Base-by-base conservation (phyloP, 1,140 invertebrate genomes). In the Calycopis cecrops region DNA sequence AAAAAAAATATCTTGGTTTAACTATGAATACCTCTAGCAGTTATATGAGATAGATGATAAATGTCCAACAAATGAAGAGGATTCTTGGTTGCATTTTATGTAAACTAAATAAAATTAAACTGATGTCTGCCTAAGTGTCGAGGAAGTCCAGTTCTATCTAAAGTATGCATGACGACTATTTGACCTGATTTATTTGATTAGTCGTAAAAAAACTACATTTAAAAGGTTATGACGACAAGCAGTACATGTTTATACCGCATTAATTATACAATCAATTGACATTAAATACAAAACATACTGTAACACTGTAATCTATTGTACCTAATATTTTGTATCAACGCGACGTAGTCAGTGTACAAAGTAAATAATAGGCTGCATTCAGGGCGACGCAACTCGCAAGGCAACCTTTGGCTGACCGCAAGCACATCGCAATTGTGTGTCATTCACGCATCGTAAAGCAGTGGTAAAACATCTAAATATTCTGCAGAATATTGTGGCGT, bases 341-440 rank as follows among this genome's bases (percentile, higher is more conserved):
- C n/a, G n/a, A n/a, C 16, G 16, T 44, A 44, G 40, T 44, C 21
- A 6, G 40, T 44, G 9, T 9, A 17, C n/a, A 14, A 9, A 3
- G 40, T 6, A 16, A 16, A 44, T 12, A 44, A 44, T 44, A 16
- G 40, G 14, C 17, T 28, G 21, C 21, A 17, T 16, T 16, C 14
- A 16, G 12, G 40, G 40, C 16, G 40, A 16, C 16, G 40, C 40
- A n/a, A n/a, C n/a, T n/a, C n/a, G n/a, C n/a, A 28, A 28, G 21
- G 6, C 6, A 12, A 44, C 40, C 40, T 16, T 44, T 44, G 40
- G 40, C 16, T 44, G 40, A 44, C 40, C 40, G 40, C 40, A 44
- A 44, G 14, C 40, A 44, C 17, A 12, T 44, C 40, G 40, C 40
- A 44, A 44, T 44, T 12, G 40, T 44, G 14, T 44, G 40, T 16